Conservation (phyloP, 2,113 vertebrate genomes). For the Athene cunicularia region DNA sequence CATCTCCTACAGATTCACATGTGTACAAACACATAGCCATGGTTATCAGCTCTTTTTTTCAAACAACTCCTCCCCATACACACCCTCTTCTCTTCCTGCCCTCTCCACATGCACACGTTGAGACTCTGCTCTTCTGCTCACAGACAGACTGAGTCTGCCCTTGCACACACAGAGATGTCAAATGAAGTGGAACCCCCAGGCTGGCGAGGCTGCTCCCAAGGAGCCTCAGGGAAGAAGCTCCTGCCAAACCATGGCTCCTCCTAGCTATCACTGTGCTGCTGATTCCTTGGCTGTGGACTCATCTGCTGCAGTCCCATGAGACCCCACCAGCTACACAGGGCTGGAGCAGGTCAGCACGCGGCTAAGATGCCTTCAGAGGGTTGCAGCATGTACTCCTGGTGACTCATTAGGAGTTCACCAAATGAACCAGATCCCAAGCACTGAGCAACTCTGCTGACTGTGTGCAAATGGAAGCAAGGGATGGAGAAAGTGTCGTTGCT, state of each 20-base stretch:
- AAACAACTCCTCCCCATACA: not conserved
- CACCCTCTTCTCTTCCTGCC: not conserved
- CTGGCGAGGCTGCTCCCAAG: not conserved
- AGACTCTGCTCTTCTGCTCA: not conserved
- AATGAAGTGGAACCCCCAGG: not conserved
- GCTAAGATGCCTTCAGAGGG: not conserved
- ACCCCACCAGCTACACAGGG: not conserved
- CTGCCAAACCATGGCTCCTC: not conserved
- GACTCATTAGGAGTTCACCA: constrained; percentile 28
- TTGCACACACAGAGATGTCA: not conserved
- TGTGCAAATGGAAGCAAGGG: not conserved
- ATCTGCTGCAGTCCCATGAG: not conserved
- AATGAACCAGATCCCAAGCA: not conserved
- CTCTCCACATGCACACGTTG: accelerated
- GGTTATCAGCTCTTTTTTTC: not conserved
- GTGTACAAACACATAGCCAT: not conserved
- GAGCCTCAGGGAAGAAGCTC: not conserved
- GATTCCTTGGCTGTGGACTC: not conserved
- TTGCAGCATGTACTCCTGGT: not conserved
- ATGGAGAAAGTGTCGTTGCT: not conserved
- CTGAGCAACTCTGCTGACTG: not conserved
- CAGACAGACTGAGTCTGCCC: not conserved
- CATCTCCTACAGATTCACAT: not conserved
- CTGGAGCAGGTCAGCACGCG: not conserved
- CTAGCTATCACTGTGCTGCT: not conserved